A percentile compares a stretch with the other conserved stretches of the same genome.
Evolutionary conservation across 2,113 vertebrate species (phyloP).

Genomic region (Eulemur macaco): DNA sequence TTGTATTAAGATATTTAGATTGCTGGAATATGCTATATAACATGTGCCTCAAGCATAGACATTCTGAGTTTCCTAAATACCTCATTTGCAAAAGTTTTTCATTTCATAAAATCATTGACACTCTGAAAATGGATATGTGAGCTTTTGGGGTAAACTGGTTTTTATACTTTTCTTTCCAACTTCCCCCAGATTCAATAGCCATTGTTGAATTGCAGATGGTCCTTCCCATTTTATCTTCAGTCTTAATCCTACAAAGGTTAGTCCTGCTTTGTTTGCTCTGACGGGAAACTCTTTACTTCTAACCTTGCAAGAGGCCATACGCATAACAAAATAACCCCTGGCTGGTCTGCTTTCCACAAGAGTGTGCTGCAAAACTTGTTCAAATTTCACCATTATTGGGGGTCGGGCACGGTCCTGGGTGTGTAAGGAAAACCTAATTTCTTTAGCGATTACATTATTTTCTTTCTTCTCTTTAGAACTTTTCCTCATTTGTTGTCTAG

Average conservation of each 20-base stretch:
- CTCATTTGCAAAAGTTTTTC: neutral
- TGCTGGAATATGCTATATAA: neutral
- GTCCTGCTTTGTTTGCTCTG: neutral
- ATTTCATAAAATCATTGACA: neutral
- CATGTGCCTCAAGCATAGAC: neutral
- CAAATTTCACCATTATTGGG: neutral
- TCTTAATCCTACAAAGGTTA: neutral
- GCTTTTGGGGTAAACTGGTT: neutral
- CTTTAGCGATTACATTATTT: neutral
- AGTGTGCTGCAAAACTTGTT: neutral
- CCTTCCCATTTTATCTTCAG: neutral
- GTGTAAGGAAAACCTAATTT: neutral
- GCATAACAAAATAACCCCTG: neutral
- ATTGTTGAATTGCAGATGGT: neutral
- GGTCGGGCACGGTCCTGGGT: neutral
- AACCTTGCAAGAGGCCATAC: neutral
- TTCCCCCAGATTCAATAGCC: neutral
- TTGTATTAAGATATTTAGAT: neutral
- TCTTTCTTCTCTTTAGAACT: neutral
- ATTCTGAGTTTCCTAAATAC: neutral
- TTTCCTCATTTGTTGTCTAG: neutral
- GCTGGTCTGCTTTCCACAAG: neutral
- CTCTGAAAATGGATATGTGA: neutral
- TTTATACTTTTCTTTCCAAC: neutral
- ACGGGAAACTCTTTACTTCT: neutral